Conservation (phyloP, 2,888 invertebrate species). For the Lissocephala sabroskyi region DNA sequence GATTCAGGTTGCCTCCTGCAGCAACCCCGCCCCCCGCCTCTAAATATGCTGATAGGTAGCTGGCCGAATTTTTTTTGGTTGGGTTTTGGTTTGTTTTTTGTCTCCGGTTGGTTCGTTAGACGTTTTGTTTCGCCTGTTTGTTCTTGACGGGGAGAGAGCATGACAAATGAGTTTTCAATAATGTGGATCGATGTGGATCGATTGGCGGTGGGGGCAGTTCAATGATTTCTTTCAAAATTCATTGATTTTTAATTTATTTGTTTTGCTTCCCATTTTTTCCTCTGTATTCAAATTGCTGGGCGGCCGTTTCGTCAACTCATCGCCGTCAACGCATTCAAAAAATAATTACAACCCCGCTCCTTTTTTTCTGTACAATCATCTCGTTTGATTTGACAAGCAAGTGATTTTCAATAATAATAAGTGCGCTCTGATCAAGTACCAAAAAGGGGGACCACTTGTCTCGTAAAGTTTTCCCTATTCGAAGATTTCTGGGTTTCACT, state of each 20-base stretch:
- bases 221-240: constrained; percentile 24
- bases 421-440: constrained; percentile 33
- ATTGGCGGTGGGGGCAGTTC: no score
- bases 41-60: constrained; percentile 39
- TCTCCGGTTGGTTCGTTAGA: constrained; percentile 45
- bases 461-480: background rate
- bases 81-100: constrained; percentile 5
- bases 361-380: constrained; percentile 57
- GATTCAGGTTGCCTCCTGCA: constrained; percentile 35
- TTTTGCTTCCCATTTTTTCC: constrained; percentile 7
- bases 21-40: background rate
- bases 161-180: constrained; percentile 57
- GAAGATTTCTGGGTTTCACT: constrained; percentile 74
- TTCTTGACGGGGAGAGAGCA: constrained; percentile 36
- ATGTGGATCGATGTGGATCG: no score
- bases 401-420: constrained; percentile 66
- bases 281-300: constrained; percentile 6
- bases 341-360: constrained; percentile 47
- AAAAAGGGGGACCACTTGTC: constrained; percentile 38
- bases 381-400: constrained; percentile 66
- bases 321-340: constrained; percentile 41
- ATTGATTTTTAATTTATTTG: constrained; percentile 62
- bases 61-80: constrained; percentile 24
- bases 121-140: constrained; percentile 50
- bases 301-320: constrained; percentile 55